phyloP scores from a whole-genome alignment of 2,888 invertebrate species.

The Hermodice carunculata region DNA sequence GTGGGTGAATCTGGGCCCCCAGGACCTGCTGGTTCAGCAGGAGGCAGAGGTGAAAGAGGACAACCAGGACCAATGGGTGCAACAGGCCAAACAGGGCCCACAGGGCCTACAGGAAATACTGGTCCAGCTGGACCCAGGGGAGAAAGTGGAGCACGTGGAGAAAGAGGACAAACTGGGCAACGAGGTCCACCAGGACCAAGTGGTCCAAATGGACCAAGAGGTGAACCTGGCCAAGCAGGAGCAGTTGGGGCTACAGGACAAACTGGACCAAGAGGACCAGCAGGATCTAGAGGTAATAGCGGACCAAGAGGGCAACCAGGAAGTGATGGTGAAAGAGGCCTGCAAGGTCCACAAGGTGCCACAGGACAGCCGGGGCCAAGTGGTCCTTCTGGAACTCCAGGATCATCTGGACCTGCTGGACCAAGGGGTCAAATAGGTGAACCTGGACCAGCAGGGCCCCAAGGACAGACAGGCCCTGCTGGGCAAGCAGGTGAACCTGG shows the following conservation, averaged over 20 bases:
- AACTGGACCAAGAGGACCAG: slow-evolving; percentile 3
- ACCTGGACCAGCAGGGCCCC: slow-evolving; percentile 9
- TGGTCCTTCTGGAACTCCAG: slow-evolving; percentile 13
- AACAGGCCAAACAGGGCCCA: slow-evolving; percentile 16
- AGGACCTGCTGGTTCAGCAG: not conserved
- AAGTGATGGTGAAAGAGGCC: slow-evolving; percentile 11
- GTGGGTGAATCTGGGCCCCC: too few species aligned
- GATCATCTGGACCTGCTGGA: slow-evolving; percentile 29
- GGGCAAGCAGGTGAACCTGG: not conserved
- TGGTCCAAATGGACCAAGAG: slow-evolving; percentile 12
- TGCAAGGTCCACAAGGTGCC: slow-evolving; percentile 9
- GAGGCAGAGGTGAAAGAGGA: slow-evolving; percentile 16
- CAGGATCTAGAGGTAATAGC: not conserved
- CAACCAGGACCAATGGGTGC: slow-evolving; percentile 23
- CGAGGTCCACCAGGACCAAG: slow-evolving; percentile 5
- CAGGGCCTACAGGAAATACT: slow-evolving; percentile 21
- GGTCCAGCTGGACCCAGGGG: slow-evolving; percentile 18
- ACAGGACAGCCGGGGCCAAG: slow-evolving; percentile 20
- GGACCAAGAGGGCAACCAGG: slow-evolving; percentile 19
- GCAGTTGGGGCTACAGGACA: slow-evolving; percentile 16
- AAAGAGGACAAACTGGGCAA: slow-evolving; percentile 5
- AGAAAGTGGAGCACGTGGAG: slow-evolving; percentile 16
- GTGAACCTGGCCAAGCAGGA: not conserved
- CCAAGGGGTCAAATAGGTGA: slow-evolving; percentile 14
- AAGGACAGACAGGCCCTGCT: slow-evolving; percentile 9